phyloP scores from a whole-genome alignment of 1,140 invertebrate genomes.

The Bombus impatiens region DNA sequence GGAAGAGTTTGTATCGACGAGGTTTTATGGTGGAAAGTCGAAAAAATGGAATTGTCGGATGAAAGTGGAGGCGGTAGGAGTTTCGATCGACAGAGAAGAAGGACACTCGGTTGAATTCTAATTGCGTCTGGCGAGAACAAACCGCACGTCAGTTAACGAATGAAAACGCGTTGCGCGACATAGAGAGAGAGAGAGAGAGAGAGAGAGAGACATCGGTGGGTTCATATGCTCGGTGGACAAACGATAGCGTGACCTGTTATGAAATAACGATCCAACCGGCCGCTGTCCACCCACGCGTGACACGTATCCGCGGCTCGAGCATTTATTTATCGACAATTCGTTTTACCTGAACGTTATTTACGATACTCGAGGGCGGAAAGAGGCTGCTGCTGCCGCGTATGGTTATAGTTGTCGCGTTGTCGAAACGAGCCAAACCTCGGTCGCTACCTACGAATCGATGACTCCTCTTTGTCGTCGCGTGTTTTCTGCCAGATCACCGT shows the following conservation, averaged over 20 bases:
- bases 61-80: neutral
- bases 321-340: constrained; percentile 53
- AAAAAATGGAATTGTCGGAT: too few relatives aligned
- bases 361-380: constrained; percentile 47
- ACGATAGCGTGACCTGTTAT: constrained; percentile 45
- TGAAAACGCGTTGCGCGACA: neutral
- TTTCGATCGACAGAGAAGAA: neutral
- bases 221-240: constrained; percentile 11
- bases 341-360: constrained; percentile 50
- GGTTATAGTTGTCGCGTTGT: constrained; percentile 3
- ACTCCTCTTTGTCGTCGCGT: neutral
- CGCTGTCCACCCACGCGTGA: constrained; percentile 38
- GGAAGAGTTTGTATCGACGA: neutral
- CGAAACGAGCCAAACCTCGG: neutral
- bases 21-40: neutral
- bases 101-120: constrained; percentile 18
- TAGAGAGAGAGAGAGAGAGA: neutral
- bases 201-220: neutral
- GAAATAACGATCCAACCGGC: constrained; percentile 55
- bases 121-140: constrained; percentile 28
- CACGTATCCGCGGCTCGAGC: constrained; percentile 30
- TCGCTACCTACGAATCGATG: neutral
- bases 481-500: too few relatives aligned
- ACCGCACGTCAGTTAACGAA: constrained; percentile 37
- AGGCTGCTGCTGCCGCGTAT: neutral